Base-by-base conservation (phyloP, 1,140 invertebrate genomes). In the Anastatus disparis region DNA sequence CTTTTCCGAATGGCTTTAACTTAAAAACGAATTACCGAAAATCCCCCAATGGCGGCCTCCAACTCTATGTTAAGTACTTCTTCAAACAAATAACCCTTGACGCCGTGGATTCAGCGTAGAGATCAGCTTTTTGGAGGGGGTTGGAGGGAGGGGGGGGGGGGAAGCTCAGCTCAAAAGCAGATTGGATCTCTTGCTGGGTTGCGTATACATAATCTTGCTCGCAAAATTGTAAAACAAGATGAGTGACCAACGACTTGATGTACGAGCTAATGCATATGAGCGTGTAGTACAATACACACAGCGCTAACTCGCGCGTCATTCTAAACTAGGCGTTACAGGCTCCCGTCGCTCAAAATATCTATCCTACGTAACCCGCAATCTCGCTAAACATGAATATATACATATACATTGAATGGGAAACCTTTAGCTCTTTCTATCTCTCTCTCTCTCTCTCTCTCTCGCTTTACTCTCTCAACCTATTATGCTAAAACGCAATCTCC, bases 401-500 rank as follows among this genome's bases (percentile, higher is more conserved):
- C n/a, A n/a, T n/a, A n/a, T n/a, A n/a, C n/a, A n/a, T n/a, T n/a
- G n/a, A n/a, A n/a, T n/a, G n/a, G n/a, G n/a, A n/a, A n/a, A n/a
- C n/a, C n/a, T n/a, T n/a, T n/a, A n/a, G n/a, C n/a, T n/a, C n/a
- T n/a, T n/a, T n/a, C n/a, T n/a, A n/a, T n/a, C n/a, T n/a, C n/a
- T n/a, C n/a, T n/a, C n/a, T n/a, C n/a, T n/a, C n/a, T n/a, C n/a
- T n/a, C n/a, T n/a, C n/a, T n/a, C n/a, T n/a, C n/a, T n/a, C n/a
- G n/a, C n/a, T n/a, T n/a, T n/a, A n/a, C n/a, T n/a, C n/a, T n/a
- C n/a, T n/a, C n/a, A 56, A 67, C 62, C 64, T 74, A 80, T 80
- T 79, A 79, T 78, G 77, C 75, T 76, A 79, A 78, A 79, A 77
- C 75, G 74, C 77, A 79, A 79, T 79, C 78, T 79, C 75, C 76